Evolutionary conservation across 2,797 vertebrate genomes (phyloP).

Genomic region (Jordanella pulchra): DNA sequence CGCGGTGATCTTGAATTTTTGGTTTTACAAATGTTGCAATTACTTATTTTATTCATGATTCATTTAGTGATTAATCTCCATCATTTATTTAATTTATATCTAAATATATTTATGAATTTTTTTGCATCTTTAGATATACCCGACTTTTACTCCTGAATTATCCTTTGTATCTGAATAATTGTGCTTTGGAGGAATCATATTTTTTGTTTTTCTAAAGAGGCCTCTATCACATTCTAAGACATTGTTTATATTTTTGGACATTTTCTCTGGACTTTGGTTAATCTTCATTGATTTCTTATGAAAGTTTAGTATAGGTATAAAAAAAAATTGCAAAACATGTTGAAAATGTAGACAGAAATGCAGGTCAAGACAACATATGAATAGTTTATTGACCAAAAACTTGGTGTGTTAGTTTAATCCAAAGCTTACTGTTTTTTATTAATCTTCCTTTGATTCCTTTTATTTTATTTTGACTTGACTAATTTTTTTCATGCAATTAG

Average conservation of each 20-base stretch:
- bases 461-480: constrained; percentile 21
- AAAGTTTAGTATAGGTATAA: background rate
- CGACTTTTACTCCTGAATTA: background rate
- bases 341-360: background rate
- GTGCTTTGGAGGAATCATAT: background rate
- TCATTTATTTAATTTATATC: background rate
- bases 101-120: background rate
- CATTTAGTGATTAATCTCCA: background rate
- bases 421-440: background rate
- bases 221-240: background rate
- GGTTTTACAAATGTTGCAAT: constrained; percentile 42
- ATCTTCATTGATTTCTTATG: too few relatives aligned
- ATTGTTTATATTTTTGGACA: background rate
- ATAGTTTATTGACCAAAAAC: background rate
- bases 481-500: constrained; percentile 33
- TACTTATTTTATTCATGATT: constrained; percentile 32
- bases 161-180: background rate
- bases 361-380: background rate
- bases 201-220: background rate
- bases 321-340: background rate
- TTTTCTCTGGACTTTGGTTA: background rate
- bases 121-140: background rate
- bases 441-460: constrained; percentile 20
- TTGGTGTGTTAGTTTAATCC: too few relatives aligned
- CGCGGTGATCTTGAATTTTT: constrained; percentile 56